Base-by-base conservation (phyloP, 2,797 vertebrate species). In the Eulemur albifrons region DNA sequence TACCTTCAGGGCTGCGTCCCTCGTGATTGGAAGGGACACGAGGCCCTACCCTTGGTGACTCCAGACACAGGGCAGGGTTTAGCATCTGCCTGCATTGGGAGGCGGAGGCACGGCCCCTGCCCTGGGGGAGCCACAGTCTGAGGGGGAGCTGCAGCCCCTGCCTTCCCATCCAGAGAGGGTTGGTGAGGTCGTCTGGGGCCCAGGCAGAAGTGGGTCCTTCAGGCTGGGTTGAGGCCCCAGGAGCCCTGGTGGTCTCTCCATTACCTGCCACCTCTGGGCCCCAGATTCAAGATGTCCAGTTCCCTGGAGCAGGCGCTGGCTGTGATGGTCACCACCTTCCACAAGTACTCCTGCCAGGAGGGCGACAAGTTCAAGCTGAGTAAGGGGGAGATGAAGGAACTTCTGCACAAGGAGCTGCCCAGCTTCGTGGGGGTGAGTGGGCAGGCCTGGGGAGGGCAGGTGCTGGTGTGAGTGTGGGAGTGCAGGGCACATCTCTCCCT, bases 321-420 rank as follows among this genome's bases (percentile, higher is more conserved):
- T 0, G 59, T 93, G 54, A 72, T 95, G 95, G 98, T 99, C 40
- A 0, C 0, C 0, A 1, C 87, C 82, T 99, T 99, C 95, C 0
- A 97, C 57, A 98, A 98, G 90, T 98, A 99, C 54, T 97, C 99
- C 0, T 27, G 92, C 63, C 54, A 40, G 43, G 95, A 97, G 32
- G 97, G 98, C 0, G 97, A 99, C 97, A 93, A 73, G 3, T 0
- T 13, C 81, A 98, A 97, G 7, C 98, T 99, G 96, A 99, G 23
- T 75, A 99, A 98, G 52, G 61, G 0, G 0, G 99, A 99, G 98
- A 97, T 99, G 97, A 99, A 98, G 72, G 97, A 98, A 0, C 93
- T 99, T 90, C 95, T 99, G n/a, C 50, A 98, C 6, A 96, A 92
- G 2, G 99, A 99, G 83, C 9, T 99, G 73, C 97, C 95, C 67